These are phyloP conservation scores for Oxygymnocypris stewartii DNA, from an alignment of 2,113 vertebrate species.

Conservation along the genomic window DNA sequence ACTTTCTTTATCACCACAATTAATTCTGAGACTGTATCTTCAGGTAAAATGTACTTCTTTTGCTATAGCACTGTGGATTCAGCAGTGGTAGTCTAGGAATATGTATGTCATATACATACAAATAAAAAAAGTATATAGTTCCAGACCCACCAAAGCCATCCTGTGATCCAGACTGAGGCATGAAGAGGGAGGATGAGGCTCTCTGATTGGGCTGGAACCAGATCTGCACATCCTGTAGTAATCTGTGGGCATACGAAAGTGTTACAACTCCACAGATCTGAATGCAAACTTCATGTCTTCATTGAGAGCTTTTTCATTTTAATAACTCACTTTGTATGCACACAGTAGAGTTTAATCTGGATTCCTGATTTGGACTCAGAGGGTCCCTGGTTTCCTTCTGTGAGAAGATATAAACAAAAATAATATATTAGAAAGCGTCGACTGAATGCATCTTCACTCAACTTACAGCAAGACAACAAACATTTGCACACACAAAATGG, in stretches of 20 bases:
- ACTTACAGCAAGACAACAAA: background rate
- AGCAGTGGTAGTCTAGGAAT: background rate
- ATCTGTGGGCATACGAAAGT: conserved; percentile 68
- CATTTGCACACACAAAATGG: background rate
- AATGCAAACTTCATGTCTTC: background rate
- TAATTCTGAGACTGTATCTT: background rate
- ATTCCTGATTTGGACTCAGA: conserved; percentile 88
- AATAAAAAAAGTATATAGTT: background rate
- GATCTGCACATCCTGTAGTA: conserved; percentile 96
- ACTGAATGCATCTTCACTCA: background rate
- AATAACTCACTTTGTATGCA: conserved; percentile 93
- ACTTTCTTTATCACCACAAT: background rate
- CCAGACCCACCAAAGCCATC: conserved; percentile 84
- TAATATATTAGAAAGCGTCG: background rate
- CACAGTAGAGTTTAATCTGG: conserved; percentile 96
- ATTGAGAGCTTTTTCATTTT: background rate
- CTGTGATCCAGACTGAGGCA: conserved; percentile 79
- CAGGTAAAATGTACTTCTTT: background rate
- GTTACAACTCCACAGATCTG: background rate
- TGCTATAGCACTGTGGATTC: background rate
- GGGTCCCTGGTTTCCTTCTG: conserved; percentile 86
- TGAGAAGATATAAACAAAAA: conserved; percentile 39
- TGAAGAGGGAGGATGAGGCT: conserved; percentile 72
- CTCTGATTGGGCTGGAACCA: conserved; percentile 89
- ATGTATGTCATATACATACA: too few relatives aligned